Base-by-base conservation (phyloP, 2,797 vertebrate species). In the Manis crassicaudata region DNA sequence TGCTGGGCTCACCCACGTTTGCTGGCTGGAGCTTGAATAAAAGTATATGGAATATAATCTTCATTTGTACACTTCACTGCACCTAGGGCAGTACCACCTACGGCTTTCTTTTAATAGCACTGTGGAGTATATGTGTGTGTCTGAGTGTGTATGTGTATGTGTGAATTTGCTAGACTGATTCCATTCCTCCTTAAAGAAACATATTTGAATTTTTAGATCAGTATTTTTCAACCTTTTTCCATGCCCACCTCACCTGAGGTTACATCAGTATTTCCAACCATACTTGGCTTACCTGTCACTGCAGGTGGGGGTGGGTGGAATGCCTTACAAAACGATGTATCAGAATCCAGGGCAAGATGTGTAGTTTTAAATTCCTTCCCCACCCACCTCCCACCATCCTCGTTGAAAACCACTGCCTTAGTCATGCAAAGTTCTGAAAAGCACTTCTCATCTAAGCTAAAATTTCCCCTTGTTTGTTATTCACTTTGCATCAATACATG, bases 361-460 rank as follows among this genome's bases (percentile, higher is more conserved):
- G 3, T 43, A 62, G 25, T 68, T 92, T 95, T 88, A 88, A 86
- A 75, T n/a, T 92, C 23, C 37, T 73, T 97, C 46, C 96, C 52
- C 92, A 79, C 21, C 73, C 72, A 94, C 23, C 12, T 70, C 65
- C 83, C 23, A 85, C 56, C 29, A 92, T 65, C 32, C 43, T 77
- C 17, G 35, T 43, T 96, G 83, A 96, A 97, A 96, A 77, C 84
- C 32, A 63, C 23, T 87, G n/a, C 46, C 32, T 77, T 91, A 90
- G 60, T 88, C 54, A 92, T 84, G 5, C 54, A 75, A 85, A 77
- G 5, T 91, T 91, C 72, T 90, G 46, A 76, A 87, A 92, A 95
- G 81, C 29, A 27, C 46, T 70, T 40, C 18, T 92, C 21, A 40
- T 32, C 58, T 76, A 83, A 92, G 65, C 14, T 84, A 50, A 95